Base-by-base conservation (phyloP, 2,113 vertebrate species). In the Copsychus sechellarum region DNA sequence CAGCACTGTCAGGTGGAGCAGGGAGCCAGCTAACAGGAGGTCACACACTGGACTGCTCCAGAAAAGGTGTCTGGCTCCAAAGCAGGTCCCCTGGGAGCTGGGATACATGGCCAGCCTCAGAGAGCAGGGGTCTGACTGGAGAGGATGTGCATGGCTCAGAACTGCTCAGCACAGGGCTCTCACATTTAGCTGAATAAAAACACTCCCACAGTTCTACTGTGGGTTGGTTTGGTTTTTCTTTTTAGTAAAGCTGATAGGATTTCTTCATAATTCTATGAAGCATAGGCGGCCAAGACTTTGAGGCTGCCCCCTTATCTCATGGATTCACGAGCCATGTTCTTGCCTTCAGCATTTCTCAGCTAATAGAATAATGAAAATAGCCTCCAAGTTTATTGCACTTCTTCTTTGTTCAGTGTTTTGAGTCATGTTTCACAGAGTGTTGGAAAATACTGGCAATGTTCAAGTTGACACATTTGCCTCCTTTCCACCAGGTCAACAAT, bases 21-120 rank as follows among this genome's bases (percentile, higher is more conserved):
- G 28, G 11, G 26, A 86, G 60, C 12, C 50, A 14, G n/a, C 14
- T 23, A 22, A 42, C 0, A 0, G 76, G 57, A 54, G 43, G 47
- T 24, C 71, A 56, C 0, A 0, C 25, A 4, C 11, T n/a, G 6
- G 5, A 11, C 53, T 42, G 23, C 1, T 1, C n/a, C 48, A 51
- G 51, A 19, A 78, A 66, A 64, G 7, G 8, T 8, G 1, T 5
- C 24, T 2, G 2, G 38, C 56, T 71, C 61, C 33, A 51, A 40
- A 62, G 47, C 47, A 79, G 5, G 16, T 54, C 14, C 61, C 61
- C 78, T 12, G 57, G 42, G 38, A 87, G 33, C 21, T 50, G 73
- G 38, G 61, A 31, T 14, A 13, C 38, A 33, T 54, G 73, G 43
- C 34, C 78, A 74, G 26, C 10, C 69, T 61, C 47, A 24, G 43